Evolutionary conservation across 2,888 invertebrate species (phyloP).

Genomic region (Cheilosia pagana): DNA sequence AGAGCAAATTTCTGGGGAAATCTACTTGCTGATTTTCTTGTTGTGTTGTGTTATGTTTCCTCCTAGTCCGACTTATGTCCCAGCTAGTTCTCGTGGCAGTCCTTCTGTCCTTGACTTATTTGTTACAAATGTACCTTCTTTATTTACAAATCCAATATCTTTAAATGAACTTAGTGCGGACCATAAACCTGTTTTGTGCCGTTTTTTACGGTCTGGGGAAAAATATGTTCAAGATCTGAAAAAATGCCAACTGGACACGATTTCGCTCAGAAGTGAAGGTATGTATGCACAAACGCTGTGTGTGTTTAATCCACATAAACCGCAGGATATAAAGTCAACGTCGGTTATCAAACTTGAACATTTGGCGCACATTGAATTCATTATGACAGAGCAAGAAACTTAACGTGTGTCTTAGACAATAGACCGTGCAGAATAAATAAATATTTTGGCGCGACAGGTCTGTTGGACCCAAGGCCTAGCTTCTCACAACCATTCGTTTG

Average conservation of each 20-base stretch:
- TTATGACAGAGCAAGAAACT: no score
- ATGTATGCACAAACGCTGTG: no score
- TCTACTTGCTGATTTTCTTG: background rate
- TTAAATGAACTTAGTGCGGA: background rate
- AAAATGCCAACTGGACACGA: background rate
- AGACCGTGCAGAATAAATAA: no score
- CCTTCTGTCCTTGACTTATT: background rate
- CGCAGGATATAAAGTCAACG: no score
- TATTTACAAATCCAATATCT: background rate
- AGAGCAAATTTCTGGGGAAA: no score
- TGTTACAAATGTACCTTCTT: background rate
- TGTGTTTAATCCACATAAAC: no score
- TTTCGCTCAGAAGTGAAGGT: background rate
- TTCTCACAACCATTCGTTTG: no score
- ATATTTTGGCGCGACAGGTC: no score
- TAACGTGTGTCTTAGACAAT: no score
- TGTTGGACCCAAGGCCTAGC: no score
- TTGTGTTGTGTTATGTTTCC: background rate
- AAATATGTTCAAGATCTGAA: background rate
- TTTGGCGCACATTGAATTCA: no score
- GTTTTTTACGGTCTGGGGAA: background rate
- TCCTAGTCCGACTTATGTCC: background rate
- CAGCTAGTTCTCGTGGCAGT: background rate
- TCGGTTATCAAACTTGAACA: no score
- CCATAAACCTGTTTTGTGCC: background rate